Evolutionary conservation across 2,888 invertebrate genomes (phyloP), one percentile per base, ranked within the genome.

Genomic region (Phoenoteleia sp.): DNA sequence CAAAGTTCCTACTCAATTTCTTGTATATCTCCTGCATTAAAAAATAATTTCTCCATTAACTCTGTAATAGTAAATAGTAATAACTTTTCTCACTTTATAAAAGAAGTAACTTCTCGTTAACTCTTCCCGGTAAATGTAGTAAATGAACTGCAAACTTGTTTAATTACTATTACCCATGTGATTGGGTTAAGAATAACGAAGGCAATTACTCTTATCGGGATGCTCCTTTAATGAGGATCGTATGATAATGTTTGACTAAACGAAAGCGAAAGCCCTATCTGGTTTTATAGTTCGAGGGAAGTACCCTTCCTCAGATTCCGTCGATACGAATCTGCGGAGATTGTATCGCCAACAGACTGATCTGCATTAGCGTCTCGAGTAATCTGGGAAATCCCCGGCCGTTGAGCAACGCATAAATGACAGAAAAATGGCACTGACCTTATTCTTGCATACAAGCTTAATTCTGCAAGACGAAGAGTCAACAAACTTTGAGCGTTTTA

Each of bases 181-280:
- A 33, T 17, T 23, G 49, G 77, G 60, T 77, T 66, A 64, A 15
- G 64, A 19, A 47, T 36, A 62, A 66, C 58, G 66, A 49, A 60
- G 23, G 42, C 21, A 60, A 81, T 81, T 74, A 74, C 67, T 60
- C 52, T 74, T 81, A 74, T 81, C 81, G 64, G 45, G 23, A 6
- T 25, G 67, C 45, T 64, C 45, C 69, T 75, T 54, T 81, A 81
- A 81, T 69, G 66, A 69, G 54, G 45, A 79, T 67, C 66, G 72
- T 66, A 52, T 69, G 80, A 64, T 67, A 74, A 75, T 72, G 71
- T 84, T 58, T 81, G 81, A 91, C 90, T 90, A 89, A 91, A 90
- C 77, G 89, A 88, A 88, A 91, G 90, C 85, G 91, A 91, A 90
- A 90, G 91, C 81, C 82, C 88, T 85, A 76, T 75, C 84, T 56